These are phyloP conservation scores for Lepus europaeus DNA, from an alignment of 2,113 vertebrate species.

Conservation along the genomic window DNA sequence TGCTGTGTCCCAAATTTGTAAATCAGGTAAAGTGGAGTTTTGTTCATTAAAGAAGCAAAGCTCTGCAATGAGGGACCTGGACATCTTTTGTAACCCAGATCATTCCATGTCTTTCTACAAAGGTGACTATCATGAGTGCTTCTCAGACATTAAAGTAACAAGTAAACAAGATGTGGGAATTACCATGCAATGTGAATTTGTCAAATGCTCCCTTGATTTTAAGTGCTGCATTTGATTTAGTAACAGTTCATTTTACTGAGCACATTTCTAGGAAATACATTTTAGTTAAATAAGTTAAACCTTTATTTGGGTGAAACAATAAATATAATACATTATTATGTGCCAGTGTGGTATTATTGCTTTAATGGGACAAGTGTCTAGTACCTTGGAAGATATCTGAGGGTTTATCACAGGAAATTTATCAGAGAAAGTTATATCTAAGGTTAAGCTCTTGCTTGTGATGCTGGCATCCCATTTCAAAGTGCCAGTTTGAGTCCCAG, in stretches of 20 bases:
- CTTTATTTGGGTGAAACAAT: background rate
- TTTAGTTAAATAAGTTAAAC: background rate
- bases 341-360: background rate
- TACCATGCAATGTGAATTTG: background rate
- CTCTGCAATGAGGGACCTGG: background rate
- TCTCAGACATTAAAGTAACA: background rate
- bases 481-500: too few species aligned
- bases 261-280: background rate
- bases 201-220: conserved; percentile 21
- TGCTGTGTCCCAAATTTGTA: background rate
- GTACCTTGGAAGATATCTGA: background rate
- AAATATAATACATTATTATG: background rate
- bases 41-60: background rate
- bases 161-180: background rate
- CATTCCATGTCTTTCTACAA: background rate
- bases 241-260: conserved; percentile 42
- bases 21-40: conserved; percentile 24
- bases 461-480: too few species aligned
- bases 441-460: background rate
- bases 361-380: background rate
- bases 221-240: conserved; percentile 19
- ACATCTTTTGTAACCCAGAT: background rate
- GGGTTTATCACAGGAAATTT: background rate
- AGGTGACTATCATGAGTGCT: background rate
- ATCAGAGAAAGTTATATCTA: background rate